phyloP scores from a whole-genome alignment of 1,140 invertebrate species.

The Drosophila leontia region DNA sequence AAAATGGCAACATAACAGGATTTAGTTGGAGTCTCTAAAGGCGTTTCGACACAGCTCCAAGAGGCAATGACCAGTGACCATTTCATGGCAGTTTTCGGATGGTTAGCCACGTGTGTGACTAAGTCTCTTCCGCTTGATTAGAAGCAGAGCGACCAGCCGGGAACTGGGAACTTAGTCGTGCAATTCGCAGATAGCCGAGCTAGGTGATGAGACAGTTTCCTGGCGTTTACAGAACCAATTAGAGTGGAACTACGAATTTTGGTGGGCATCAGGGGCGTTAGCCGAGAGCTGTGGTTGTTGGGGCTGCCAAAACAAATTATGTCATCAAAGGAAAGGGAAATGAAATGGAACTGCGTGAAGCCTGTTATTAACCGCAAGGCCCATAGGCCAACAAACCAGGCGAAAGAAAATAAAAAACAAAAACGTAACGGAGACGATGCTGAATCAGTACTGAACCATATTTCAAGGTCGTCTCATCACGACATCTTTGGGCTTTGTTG shows the following conservation, averaged over 20 bases:
- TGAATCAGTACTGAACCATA: slow-evolving; percentile 21
- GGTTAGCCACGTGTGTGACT: slow-evolving; percentile 20
- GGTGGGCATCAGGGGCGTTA: slow-evolving; percentile 5
- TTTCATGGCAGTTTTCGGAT: slow-evolving; percentile 9
- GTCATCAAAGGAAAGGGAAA: slow-evolving; percentile 64
- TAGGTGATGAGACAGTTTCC: slow-evolving; percentile 44
- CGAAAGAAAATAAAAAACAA: slow-evolving; percentile 19
- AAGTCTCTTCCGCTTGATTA: slow-evolving; percentile 24
- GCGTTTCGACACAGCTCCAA: neutral
- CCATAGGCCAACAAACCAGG: slow-evolving; percentile 37
- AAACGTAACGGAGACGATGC: slow-evolving; percentile 60
- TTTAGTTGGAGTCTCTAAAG: neutral
- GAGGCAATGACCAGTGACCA: neutral
- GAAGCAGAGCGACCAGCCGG: neutral
- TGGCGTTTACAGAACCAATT: slow-evolving; percentile 70
- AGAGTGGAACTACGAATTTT: slow-evolving; percentile 49
- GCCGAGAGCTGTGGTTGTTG: slow-evolving; percentile 2
- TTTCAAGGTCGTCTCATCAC: slow-evolving; percentile 59
- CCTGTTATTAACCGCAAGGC: slow-evolving; percentile 45
- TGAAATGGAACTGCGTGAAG: slow-evolving; percentile 26
- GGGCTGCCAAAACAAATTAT: slow-evolving; percentile 53
- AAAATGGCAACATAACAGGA: slow-evolving; percentile 14
- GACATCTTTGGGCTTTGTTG: slow-evolving; percentile 17
- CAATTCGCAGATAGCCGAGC: slow-evolving; percentile 25
- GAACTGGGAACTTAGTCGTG: slow-evolving; percentile 23